Evolutionary conservation across 1,140 invertebrate genomes (phyloP).

Genomic region (Lepeophtheirus salmonis): DNA sequence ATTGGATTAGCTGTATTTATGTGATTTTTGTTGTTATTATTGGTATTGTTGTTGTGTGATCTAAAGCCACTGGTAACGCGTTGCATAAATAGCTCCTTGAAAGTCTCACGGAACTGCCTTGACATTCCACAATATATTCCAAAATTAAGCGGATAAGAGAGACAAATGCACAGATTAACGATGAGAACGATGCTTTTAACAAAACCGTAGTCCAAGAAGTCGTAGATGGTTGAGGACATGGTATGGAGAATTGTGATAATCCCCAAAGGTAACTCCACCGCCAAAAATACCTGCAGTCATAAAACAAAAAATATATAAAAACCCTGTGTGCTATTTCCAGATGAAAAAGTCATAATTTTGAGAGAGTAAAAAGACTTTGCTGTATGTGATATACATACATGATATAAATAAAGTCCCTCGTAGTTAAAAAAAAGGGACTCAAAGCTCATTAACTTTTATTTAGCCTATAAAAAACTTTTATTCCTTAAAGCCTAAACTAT

Average conservation of each 20-base stretch:
- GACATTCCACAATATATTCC: constrained; percentile 91
- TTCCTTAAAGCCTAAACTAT: too few relatives aligned
- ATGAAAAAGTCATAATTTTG: too few relatives aligned
- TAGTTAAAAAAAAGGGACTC: too few relatives aligned
- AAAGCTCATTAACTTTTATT: too few relatives aligned
- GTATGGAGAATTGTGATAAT: constrained; percentile 68
- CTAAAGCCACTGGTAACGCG: neutral
- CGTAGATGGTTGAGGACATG: constrained; percentile 34
- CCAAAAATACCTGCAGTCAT: constrained; percentile 44
- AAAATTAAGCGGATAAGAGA: constrained; percentile 81
- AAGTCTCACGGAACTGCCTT: constrained; percentile 75
- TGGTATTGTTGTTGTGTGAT: neutral
- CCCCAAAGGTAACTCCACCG: constrained; percentile 74
- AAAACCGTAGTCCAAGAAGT: constrained; percentile 51
- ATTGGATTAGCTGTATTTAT: neutral
- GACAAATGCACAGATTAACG: constrained; percentile 73
- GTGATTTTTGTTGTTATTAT: neutral
- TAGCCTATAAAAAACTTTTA: too few relatives aligned
- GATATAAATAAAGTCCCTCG: too few relatives aligned
- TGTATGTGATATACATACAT: too few relatives aligned
- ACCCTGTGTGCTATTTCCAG: too few relatives aligned
- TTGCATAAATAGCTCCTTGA: constrained; percentile 60
- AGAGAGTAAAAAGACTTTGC: too few relatives aligned
- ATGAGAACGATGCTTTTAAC: constrained; percentile 64
- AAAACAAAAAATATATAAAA: neutral